phyloP scores from a whole-genome alignment of 2,113 vertebrate species.

The Mustelus asterias region DNA sequence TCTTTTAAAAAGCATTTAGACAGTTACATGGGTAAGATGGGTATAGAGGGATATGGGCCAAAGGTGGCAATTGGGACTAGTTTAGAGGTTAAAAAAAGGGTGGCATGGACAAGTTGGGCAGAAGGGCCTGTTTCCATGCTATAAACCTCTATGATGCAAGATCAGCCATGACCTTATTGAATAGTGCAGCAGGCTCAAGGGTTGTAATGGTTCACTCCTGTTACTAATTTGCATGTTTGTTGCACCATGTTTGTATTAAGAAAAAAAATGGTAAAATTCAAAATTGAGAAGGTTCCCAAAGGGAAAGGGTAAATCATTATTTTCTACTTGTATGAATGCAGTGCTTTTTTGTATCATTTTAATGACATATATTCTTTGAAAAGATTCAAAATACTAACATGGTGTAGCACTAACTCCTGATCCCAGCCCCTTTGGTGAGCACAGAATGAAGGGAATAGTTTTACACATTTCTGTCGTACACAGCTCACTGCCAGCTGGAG shows the following conservation, averaged over 20 bases:
- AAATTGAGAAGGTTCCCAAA: background rate
- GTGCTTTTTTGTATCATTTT: background rate
- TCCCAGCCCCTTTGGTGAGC: background rate
- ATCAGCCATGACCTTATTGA: no score
- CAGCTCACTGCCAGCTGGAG: background rate
- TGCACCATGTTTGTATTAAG: background rate
- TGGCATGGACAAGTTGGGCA: no score
- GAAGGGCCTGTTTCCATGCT: no score
- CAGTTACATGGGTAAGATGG: no score
- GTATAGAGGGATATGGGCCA: no score
- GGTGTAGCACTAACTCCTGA: background rate
- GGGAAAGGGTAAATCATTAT: background rate
- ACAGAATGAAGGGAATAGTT: background rate
- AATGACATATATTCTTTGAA: background rate
- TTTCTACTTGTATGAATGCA: background rate
- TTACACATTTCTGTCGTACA: background rate
- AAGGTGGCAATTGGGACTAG: no score
- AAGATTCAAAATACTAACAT: background rate
- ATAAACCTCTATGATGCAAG: no score
- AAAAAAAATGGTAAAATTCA: background rate
- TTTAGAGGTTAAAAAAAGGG: no score
- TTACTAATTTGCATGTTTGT: no score
- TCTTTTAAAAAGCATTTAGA: no score
- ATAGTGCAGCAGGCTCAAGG: no score
- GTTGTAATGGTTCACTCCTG: no score